Conservation (phyloP, 2,113 vertebrate genomes). For the Carettochelys insculpta region DNA sequence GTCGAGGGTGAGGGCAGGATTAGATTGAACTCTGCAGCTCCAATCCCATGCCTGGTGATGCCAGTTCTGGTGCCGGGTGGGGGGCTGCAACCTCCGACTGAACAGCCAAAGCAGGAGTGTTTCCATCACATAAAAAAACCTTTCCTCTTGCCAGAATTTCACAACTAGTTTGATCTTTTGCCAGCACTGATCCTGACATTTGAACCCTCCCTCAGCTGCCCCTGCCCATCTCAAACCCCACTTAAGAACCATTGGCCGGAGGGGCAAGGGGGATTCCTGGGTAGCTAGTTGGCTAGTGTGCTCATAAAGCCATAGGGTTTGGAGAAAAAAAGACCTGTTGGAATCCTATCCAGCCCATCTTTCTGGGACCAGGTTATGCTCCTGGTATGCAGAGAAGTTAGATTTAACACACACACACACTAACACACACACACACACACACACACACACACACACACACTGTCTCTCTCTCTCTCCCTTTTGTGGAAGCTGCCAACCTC, state of each 20-base stretch:
- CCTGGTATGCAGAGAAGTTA: background rate
- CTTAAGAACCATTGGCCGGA: no score
- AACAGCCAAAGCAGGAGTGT: background rate
- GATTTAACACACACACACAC: background rate
- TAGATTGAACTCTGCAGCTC: no score
- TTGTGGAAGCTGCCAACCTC: background rate
- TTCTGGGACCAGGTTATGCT: background rate
- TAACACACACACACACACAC: no score
- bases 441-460: no score
- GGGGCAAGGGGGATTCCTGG: background rate
- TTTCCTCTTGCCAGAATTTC: background rate
- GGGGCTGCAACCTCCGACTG: background rate
- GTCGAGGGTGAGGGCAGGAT: no score
- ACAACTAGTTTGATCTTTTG: background rate
- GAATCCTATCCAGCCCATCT: background rate
- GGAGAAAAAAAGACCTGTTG: background rate
- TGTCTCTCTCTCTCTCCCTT: fast-evolving
- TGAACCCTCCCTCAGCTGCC: background rate
- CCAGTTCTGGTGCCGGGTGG: background rate
- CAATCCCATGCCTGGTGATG: background rate
- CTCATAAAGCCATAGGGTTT: background rate
- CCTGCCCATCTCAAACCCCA: background rate
- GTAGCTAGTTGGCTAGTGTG: background rate
- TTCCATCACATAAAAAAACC: background rate
- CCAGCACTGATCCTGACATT: background rate